Evolutionary conservation across 2,113 vertebrate genomes (phyloP).

Genomic region (Pseudorasbora parva): DNA sequence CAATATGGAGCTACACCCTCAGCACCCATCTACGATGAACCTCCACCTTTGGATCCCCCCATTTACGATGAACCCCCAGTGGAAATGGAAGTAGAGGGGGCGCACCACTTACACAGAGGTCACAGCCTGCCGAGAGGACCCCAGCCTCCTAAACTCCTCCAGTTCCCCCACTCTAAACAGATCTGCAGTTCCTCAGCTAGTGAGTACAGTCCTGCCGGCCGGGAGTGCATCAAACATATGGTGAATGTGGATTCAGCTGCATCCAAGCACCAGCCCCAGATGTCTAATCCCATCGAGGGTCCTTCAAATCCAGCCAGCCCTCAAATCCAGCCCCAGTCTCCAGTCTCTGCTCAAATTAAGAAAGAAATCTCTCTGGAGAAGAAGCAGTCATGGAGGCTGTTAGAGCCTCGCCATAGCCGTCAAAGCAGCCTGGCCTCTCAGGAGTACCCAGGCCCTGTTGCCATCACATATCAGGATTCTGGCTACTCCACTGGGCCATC

Average conservation of each 20-base stretch:
- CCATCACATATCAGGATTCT: conserved; percentile 80
- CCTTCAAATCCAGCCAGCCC: conserved; percentile 20
- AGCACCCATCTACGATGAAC: conserved; percentile 81
- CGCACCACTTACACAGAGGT: conserved; percentile 47
- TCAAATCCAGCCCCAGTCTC: conserved; percentile 59
- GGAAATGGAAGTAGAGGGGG: conserved; percentile 77
- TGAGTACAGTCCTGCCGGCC: conserved; percentile 80
- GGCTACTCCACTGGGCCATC: conserved; percentile 84
- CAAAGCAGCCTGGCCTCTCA: conserved; percentile 78
- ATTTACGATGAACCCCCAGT: conserved; percentile 82
- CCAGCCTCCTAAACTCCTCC: conserved; percentile 73
- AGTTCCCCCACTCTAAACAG: conserved; percentile 74
- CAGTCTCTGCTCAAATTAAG: conserved; percentile 37
- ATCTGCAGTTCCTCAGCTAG: conserved; percentile 69
- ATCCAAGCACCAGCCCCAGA: conserved; percentile 30
- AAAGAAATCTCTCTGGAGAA: conserved; percentile 71
- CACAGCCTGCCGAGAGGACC: conserved; percentile 71
- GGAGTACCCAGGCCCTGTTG: conserved; percentile 71
- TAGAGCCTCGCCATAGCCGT: conserved; percentile 77
- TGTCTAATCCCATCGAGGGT: conserved; percentile 38
- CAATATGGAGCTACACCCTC: conserved; percentile 70
- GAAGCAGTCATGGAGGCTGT: conserved; percentile 78
- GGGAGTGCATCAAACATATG: conserved; percentile 84
- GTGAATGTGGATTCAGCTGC: conserved; percentile 75
- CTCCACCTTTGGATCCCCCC: conserved; percentile 75